Evolutionary conservation across 1,140 invertebrate species (phyloP), one percentile per base, ranked within the genome.

Genomic region (Cydia pomonella): DNA sequence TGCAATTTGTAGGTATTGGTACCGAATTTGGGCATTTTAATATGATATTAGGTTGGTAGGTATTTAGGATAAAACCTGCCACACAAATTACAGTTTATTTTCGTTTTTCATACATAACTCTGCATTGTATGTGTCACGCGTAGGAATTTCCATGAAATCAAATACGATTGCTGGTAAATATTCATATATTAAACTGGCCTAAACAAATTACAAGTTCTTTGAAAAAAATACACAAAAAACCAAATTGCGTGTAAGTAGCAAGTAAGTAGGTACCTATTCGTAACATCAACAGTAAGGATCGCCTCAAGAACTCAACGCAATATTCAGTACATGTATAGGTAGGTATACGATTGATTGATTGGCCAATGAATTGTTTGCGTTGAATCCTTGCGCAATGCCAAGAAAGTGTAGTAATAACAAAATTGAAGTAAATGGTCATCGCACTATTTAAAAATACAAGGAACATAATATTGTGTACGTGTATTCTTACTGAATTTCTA

Each of bases 131-230:
- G 18, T 9, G 21, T 23, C 7, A 59, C n/a, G 53, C 6, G 21
- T 59, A 59, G 59, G 29, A 25, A 27, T 13, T 25, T 29, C 41
- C 13, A 44, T 44, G 41, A 77, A 77, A 79, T 78, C 73, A 74
- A 78, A 82, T 13, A 81, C 53, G 50, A n/a, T 72, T 73, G 53
- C 80, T 83, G 80, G 84, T 82, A 83, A 84, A 83, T 82, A 87
- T 82, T 83, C 33, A 69, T 84, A 81, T 90, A 86, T 87, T 87
- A 79, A 83, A 90, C 87, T 90, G 88, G 88, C 87, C 87, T 89
- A 83, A 86, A 84, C 83, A 85, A 86, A 84, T 86, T 86, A 88
- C 81, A 85, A 82, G 76, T 81, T 2, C 13, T 69, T 33, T 69
- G 64, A 69, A 83, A 83, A n/a, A 50, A 0, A n/a, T n/a, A 50